Evolutionary conservation across 1,140 invertebrate genomes (phyloP), one percentile per base, ranked within the genome.

Genomic region (Forficula auricularia): DNA sequence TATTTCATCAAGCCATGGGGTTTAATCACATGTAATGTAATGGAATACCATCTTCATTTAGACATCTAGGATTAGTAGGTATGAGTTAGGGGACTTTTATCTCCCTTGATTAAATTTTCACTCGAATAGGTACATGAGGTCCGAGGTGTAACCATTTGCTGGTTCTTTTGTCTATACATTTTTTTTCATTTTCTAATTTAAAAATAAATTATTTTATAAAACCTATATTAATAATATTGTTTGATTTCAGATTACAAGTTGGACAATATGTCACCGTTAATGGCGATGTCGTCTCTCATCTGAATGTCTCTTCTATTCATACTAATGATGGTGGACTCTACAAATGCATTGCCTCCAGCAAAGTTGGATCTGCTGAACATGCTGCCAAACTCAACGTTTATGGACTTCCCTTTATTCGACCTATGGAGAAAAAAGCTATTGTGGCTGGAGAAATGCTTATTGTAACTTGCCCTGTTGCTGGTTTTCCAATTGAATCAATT

Each of bases 271-370:
- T 85, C 1, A 84, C 82, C 1, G 75, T 80, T 4, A 82, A 82
- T 49, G 89, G 89, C 10, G 88, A 94, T 64, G 84, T 95, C 13
- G 82, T 92, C 36, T 92, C 88, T 2, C 83, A 91, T 59, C 67
- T 97, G 40, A 95, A 95, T 59, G 88, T 96, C 46, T 85, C 84
- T 3, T 82, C 78, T 22, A 84, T 91, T 38, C 79, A 86, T 52
- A 87, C 88, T 10, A 87, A 90, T 53, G 88, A 94, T 54, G 91
- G 90, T 40, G 91, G 91, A 38, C 68, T 89, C 6, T 95, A 95
- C 64, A 81, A 81, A 49, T 97, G 91, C 56, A 76, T 82, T 30
- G 89, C 89, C 10, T 79, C 77, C 32, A 94, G 89, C 53, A 89
- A 90, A 67, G 82, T 95, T 19, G 91, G 90, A 41, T 74, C 77